Evolutionary conservation across 2,888 invertebrate species (phyloP).

Genomic region (Ypsolopha sequella): DNA sequence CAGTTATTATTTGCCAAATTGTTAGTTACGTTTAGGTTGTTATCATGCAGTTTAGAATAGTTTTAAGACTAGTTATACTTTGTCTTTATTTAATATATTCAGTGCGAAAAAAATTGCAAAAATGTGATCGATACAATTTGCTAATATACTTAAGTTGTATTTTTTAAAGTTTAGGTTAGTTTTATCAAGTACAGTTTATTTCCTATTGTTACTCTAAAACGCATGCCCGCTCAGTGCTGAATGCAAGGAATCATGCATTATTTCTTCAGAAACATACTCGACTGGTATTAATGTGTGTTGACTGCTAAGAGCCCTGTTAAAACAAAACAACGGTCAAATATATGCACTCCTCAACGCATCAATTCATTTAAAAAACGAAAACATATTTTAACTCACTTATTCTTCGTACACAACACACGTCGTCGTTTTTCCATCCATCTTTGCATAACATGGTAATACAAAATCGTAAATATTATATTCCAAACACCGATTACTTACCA

Average conservation of each 20-base stretch:
- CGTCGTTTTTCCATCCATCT: conserved; percentile 68
- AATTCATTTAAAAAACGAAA: conserved; percentile 42
- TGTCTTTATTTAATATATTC: neutral
- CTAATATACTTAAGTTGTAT: neutral
- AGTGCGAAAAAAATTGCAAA: conserved; percentile 3
- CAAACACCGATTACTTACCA: conserved; percentile 55
- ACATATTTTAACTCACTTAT: conserved; percentile 65
- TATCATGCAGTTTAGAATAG: conserved; percentile 41
- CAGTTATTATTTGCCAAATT: neutral
- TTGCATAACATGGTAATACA: conserved; percentile 61
- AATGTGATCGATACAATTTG: neutral
- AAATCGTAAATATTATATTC: conserved; percentile 53
- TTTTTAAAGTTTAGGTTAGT: conserved; percentile 28
- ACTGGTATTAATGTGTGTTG: conserved; percentile 71
- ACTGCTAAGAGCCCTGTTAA: conserved; percentile 71
- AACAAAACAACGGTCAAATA: conserved; percentile 65
- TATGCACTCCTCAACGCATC: conserved; percentile 54
- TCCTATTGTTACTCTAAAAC: conserved; percentile 47
- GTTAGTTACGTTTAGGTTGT: conserved; percentile 10
- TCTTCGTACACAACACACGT: conserved; percentile 63
- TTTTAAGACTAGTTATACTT: neutral
- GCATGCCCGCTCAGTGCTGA: conserved; percentile 62
- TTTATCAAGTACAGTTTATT: conserved; percentile 15
- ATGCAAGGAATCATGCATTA: conserved; percentile 65
- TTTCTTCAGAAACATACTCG: conserved; percentile 65